phyloP scores from a whole-genome alignment of 2,888 invertebrate genomes.

The Antitype chi region DNA sequence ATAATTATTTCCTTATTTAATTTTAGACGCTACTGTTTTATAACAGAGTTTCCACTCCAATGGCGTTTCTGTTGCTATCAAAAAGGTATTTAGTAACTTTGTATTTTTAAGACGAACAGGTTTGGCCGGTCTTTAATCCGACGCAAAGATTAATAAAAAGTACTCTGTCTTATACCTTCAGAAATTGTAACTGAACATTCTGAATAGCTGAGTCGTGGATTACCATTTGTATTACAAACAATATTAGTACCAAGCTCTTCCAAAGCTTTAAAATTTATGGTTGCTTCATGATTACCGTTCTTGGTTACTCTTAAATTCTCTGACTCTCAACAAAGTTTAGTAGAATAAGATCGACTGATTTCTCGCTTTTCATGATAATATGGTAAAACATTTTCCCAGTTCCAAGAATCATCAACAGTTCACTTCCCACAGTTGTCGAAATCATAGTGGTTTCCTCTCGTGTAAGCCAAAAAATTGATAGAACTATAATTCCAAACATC shows the following conservation, averaged over 20 bases:
- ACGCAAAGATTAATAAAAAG: conserved; percentile 85
- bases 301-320: conserved; percentile 81
- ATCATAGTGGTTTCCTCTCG: conserved; percentile 52
- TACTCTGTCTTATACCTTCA: conserved; percentile 81
- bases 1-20: too few relatives aligned
- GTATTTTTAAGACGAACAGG: too few relatives aligned
- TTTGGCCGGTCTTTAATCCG: conserved; percentile 62
- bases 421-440: background rate
- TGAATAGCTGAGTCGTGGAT: conserved; percentile 81
- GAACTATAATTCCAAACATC: conserved; percentile 89
- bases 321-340: conserved; percentile 22
- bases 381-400: conserved; percentile 83
- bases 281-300: conserved; percentile 29
- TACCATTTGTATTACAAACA: conserved; percentile 77
- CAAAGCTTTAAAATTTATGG: conserved; percentile 75
- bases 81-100: too few relatives aligned
- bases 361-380: conserved; percentile 88
- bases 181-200: conserved; percentile 84
- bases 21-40: too few relatives aligned
- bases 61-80: too few relatives aligned
- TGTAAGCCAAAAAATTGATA: conserved; percentile 88
- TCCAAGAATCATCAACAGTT: conserved; percentile 84
- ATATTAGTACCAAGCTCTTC: conserved; percentile 80
- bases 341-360: conserved; percentile 65
- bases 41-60: too few relatives aligned